Base-by-base conservation (phyloP, 2,113 vertebrate species). In the Dryoscopus gambensis region DNA sequence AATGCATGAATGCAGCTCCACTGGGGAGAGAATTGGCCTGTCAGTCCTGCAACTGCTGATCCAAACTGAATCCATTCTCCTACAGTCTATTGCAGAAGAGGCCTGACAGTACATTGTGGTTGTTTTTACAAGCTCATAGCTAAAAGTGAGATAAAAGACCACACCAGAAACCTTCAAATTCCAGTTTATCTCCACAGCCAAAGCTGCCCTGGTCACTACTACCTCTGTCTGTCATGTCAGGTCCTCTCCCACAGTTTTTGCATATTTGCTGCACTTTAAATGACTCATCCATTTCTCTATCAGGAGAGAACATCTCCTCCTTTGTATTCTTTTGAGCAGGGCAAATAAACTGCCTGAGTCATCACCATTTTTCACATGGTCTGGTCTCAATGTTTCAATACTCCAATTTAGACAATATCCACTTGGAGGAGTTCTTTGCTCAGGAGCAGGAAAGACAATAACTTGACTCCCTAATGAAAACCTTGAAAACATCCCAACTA, bases 391-490 rank as follows among this genome's bases (percentile, higher is more conserved):
- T 15, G 7, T 89, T 95, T 93, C 85, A 87, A 25, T 64, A 84
- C 31, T 87, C 82, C 89, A 93, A 59, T 82, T 91, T 85, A 92
- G 75, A 87, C 46, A 95, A 35, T 50, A 88, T 68, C 71, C 92
- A 86, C 84, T 67, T 93, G 77, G 82, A 95, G 94, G 89, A 95
- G 84, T 95, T 88, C 82, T 95, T 69, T 90, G 39, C 60, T 96
- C 71, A 90, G 90, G 55, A 92, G 89, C 90, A 59, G 37, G 44
- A 70, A 90, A 93, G 89, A 93, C 95, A 95, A 93, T 81, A 94
- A 96, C 68, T 68, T 84, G 88, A 87, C 59, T 95, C 89, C 81
- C 59, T 96, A 91, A 80, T 92, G 89, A 70, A 92, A 95, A 77
- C 25, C 79, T 87, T 77, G 0, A 93, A 96, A 89, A 79, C 57